These are phyloP conservation scores for Griposia aprilina DNA, from an alignment of 2,888 invertebrate genomes.

Conservation along the genomic window DNA sequence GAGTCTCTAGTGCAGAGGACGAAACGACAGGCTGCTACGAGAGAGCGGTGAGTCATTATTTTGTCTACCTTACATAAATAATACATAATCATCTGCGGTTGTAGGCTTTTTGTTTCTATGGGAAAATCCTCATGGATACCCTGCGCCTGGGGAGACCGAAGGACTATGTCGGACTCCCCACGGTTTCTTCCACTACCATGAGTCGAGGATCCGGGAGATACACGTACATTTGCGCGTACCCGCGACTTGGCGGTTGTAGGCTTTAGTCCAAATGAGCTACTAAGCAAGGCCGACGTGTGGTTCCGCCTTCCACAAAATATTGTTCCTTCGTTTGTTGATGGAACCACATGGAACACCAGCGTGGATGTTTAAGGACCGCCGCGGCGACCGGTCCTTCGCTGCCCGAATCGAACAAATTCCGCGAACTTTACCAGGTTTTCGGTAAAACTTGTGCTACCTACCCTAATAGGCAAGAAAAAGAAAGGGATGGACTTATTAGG, in stretches of 20 bases:
- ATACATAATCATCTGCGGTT: not conserved
- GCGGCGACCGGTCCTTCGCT: not conserved
- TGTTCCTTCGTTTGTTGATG: not conserved
- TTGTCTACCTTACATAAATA: constrained; percentile 1
- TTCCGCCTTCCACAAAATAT: not conserved
- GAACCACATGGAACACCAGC: not conserved
- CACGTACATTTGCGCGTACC: too few relatives aligned
- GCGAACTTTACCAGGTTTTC: too few relatives aligned
- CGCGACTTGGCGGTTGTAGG: too few relatives aligned
- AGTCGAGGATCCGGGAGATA: too few relatives aligned
- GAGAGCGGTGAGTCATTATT: constrained; percentile 85
- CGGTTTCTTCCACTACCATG: too few relatives aligned
- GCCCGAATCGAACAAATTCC: not conserved
- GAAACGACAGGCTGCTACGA: constrained; percentile 85
- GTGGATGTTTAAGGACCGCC: not conserved
- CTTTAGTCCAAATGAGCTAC: not conserved
- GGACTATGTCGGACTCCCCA: too few relatives aligned
- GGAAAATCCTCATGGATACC: too few relatives aligned
- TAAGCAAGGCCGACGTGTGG: not conserved
- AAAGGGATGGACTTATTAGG: not conserved
- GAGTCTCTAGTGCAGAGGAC: constrained; percentile 89
- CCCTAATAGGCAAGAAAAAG: not conserved
- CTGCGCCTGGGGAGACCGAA: too few relatives aligned
- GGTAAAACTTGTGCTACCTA: not conserved
- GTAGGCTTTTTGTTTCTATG: too few relatives aligned